These are phyloP conservation scores for Chromobotia macracanthus DNA, from an alignment of 2,797 vertebrate species.

Conservation along the genomic window DNA sequence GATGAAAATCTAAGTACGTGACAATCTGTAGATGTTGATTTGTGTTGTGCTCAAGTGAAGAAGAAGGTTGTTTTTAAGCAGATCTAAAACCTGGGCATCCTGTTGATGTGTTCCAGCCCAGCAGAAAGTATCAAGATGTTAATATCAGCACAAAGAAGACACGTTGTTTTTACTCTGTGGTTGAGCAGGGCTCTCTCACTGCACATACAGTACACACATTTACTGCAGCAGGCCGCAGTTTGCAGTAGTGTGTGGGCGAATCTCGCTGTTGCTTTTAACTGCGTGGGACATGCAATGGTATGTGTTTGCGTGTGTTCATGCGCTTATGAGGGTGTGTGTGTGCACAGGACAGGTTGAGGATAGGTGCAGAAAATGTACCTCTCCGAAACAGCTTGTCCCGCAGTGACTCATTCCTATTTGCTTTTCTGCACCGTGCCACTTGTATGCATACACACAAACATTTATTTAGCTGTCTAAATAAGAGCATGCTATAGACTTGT, in stretches of 20 bases:
- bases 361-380: constrained; percentile 25
- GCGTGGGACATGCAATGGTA: constrained; percentile 43
- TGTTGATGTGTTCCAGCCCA: constrained; percentile 44
- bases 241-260: constrained; percentile 63
- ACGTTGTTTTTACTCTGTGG: constrained; percentile 60
- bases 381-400: constrained; percentile 27
- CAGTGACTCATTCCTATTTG: constrained; percentile 38
- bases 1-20: not conserved
- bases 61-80: constrained; percentile 30
- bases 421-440: not conserved
- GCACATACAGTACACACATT: constrained; percentile 38
- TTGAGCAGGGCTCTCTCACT: constrained; percentile 51
- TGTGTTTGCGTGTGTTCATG: constrained; percentile 22
- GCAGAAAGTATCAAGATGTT: constrained; percentile 45
- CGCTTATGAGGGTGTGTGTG: not conserved
- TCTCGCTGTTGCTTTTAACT: constrained; percentile 52
- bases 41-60: not conserved
- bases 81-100: constrained; percentile 51
- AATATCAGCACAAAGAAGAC: constrained; percentile 52
- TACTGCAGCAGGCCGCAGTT: constrained; percentile 59
- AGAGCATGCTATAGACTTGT: not conserved
- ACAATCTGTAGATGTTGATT: not conserved
- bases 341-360: constrained; percentile 36
- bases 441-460: not conserved
- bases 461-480: not conserved